Evolutionary conservation across 2,888 invertebrate species (phyloP), one percentile per base, ranked within the genome.

Genomic region (Rotaria magnacalcarata): DNA sequence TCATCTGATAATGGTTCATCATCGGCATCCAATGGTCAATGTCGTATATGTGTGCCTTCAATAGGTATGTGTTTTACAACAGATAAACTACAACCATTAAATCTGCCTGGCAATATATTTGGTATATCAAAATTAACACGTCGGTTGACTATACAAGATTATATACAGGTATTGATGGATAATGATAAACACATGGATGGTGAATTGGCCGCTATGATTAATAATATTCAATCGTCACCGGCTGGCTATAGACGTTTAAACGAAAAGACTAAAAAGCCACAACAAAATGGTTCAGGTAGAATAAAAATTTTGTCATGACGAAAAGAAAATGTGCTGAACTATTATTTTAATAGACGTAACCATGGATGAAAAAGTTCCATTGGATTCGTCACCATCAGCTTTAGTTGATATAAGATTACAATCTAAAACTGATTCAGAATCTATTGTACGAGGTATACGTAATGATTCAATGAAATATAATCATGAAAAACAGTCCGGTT

Each of bases 51-150:
- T 24, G 47, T 80, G 11, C 80, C 80, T 14, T 47, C 47, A 11
- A n/a, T 80, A 47, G 47, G 47, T 43, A 80, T 80, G 80, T 80
- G 47, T n/a, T 47, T 80, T n/a, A 41, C 80, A 80, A 80, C 80
- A 41, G 47, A 80, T 80, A 80, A 80, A 80, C n/a, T 80, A 80
- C 43, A 80, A n/a, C 34, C 80, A n/a, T 47, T 80, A n/a, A 24
- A 80, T 80, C 1, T 80, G 5, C 41, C 7, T n/a, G 80, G 80
- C 47, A 80, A 80, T 80, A 80, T 80, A n/a, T 80, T 80, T 24
- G 47, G 24, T 16, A 24, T 11, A 5, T 10, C 43, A 14, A 80
- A 80, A 47, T 5, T 41, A 47, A 5, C 80, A 47, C 80, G 19
- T n/a, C 47, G 47, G n/a, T 4, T 80, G 16, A 80, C 43, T 8